Evolutionary conservation across 2,888 invertebrate species (phyloP).

Genomic region (Odontothrips loti): DNA sequence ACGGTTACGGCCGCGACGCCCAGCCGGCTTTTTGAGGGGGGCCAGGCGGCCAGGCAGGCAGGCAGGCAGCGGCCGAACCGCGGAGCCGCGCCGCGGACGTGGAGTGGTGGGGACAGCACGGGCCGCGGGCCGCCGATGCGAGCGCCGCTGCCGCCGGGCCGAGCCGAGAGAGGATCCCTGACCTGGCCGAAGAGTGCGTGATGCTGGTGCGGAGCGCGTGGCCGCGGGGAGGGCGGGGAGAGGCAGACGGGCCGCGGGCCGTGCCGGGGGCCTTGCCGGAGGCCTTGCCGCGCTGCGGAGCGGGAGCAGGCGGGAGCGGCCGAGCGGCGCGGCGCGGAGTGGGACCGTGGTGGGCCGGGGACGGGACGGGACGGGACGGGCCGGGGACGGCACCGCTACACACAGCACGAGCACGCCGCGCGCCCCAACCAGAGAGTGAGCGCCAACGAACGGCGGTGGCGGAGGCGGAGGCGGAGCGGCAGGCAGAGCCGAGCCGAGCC

Average conservation of each 20-base stretch:
- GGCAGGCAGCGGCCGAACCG: no score
- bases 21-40: no score
- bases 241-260: background rate
- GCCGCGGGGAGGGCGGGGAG: no score
- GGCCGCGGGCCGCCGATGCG: background rate
- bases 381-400: no score
- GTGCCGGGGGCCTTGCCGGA: background rate
- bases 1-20: no score
- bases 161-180: background rate
- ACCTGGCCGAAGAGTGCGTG: constrained; percentile 25
- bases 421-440: no score
- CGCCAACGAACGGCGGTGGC: no score
- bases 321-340: background rate
- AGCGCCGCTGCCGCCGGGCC: background rate
- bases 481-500: background rate
- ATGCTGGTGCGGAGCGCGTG: background rate
- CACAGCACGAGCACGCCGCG: no score
- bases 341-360: background rate
- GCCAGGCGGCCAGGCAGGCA: no score
- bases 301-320: background rate
- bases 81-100: no score
- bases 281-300: background rate
- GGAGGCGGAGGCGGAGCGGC: background rate
- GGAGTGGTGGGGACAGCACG: no score
- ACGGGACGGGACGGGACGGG: no score